Base-by-base conservation (phyloP, 2,797 vertebrate genomes). In the Aeoliscus strigatus region DNA sequence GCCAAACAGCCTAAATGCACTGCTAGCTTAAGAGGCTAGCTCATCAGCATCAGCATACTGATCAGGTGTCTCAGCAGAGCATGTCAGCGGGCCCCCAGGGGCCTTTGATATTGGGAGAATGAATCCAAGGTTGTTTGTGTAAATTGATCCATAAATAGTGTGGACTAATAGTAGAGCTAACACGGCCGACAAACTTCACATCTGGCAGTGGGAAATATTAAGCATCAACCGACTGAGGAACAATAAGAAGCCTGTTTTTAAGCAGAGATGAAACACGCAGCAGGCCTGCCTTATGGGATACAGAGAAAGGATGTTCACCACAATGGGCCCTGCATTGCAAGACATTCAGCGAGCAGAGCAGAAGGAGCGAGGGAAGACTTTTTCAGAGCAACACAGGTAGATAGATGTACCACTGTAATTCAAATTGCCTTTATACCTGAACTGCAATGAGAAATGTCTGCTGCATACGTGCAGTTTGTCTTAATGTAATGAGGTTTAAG, bases 261-360 rank as follows among this genome's bases (percentile, higher is more conserved):
- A 82, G 76, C 78, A 60, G 66, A 31, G 70, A 84, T 79, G 76
- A 57, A 60, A 77, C 64, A 79, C 72, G 69, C 51, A 60, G 32
- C 48, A 54, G 63, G 70, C 73, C 78, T 66, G 73, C 71, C 70
- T 75, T 51, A 84, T 80, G 81, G 62, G 62, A 72, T 64, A 85
- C 81, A 84, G 60, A 81, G 58, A 80, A 76, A 85, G 66, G 53
- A 79, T 82, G 82, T 80, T 77, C 79, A 79, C 79, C 73, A 77
- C 77, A 72, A 85, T 80, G 80, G 68, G 79, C 73, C 73, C 79
- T 81, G 78, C 78, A 1, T 75, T 74, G 77, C 69, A 10, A 81
- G 70, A 81, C 76, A 83, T 51, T 76, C 60, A 83, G 74, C 75
- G 57, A 77, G 23, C 78, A 70, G 70, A 80, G 57, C 53, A 43